phyloP scores from a whole-genome alignment of 1,140 invertebrate genomes.

The Bradysia coprophila region DNA sequence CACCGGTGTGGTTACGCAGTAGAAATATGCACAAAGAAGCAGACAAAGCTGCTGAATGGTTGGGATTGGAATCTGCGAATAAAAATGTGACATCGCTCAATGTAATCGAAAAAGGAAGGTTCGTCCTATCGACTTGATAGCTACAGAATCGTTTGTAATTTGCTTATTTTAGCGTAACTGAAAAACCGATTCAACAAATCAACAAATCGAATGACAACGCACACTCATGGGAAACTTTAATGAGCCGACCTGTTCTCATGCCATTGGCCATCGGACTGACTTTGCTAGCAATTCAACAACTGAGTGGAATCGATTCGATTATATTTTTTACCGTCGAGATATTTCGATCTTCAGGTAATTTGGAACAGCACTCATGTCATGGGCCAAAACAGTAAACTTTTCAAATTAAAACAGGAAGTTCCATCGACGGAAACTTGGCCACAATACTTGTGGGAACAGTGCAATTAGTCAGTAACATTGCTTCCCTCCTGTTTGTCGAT shows the following conservation, averaged over 20 bases:
- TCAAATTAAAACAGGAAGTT: slow-evolving; percentile 12
- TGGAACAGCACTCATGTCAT: neutral
- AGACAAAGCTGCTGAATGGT: slow-evolving; percentile 24
- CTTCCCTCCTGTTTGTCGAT: slow-evolving; percentile 42
- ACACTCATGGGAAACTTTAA: slow-evolving; percentile 24
- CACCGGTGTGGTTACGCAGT: slow-evolving; percentile 31
- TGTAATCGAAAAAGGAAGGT: too few relatives aligned
- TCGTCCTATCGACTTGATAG: too few relatives aligned
- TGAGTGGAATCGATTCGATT: slow-evolving; percentile 44
- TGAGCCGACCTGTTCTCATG: slow-evolving; percentile 23
- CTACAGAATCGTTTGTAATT: too few relatives aligned
- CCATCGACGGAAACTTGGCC: slow-evolving; percentile 30
- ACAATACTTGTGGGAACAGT: slow-evolving; percentile 56
- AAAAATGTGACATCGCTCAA: too few relatives aligned
- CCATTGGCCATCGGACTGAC: slow-evolving; percentile 26
- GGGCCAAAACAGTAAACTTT: neutral
- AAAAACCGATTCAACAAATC: neutral
- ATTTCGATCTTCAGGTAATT: slow-evolving; percentile 20
- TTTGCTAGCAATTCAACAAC: slow-evolving; percentile 42
- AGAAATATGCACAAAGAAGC: slow-evolving; percentile 29
- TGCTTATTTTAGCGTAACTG: too few relatives aligned
- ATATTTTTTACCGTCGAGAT: slow-evolving; percentile 49
- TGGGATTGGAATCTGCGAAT: slow-evolving; percentile 26
- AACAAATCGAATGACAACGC: neutral
- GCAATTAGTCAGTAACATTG: slow-evolving; percentile 46